Base-by-base conservation (phyloP, 2,113 vertebrate species). In the Callaeas wilsoni region DNA sequence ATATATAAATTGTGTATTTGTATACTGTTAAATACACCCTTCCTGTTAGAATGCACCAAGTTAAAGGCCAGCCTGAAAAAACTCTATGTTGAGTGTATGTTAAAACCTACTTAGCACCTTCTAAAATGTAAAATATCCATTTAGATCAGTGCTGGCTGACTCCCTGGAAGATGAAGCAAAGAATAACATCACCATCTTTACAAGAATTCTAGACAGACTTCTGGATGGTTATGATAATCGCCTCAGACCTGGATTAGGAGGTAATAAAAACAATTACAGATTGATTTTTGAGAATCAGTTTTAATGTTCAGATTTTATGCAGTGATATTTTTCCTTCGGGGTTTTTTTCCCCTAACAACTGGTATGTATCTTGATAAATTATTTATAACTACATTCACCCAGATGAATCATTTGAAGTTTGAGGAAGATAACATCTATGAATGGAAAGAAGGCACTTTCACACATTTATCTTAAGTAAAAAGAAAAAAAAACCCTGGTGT, bases 211-310 rank as follows among this genome's bases (percentile, higher is more conserved):
- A 97, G 99, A 99, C 98, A 98, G 99, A 97, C 99, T 99, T 78
- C 98, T 99, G 97, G 99, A 99, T 97, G 99, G 99, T 93, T 99
- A 99, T 56, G 99, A 99, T 98, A 99, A 99, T 98, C 99, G 99
- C 53, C 98, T 99, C 79, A 98, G 99, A 97, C 99, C 99, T 92
- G 99, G 99, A 97, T 98, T 99, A 62, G 99, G 99, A 98, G 99
- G 99, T 99, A 98, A 99, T 98, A 89, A 96, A 89, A 87, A 25
- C 39, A 89, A 90, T 91, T 94, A 90, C 85, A 91, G 68, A 63
- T 75, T 84, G 41, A 79, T 94, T 95, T 75, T 6, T 8, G 77
- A 90, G 88, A 93, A 71, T 33, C 33, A 49, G 32, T 70, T 90
- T 83, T 94, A 84, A 81, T 84, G 86, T 76, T 92, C 57, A 39